A percentile compares a stretch with the other conserved stretches of the same genome.
Conservation (phyloP, 2,113 vertebrate species). For the Gulo gulo region DNA sequence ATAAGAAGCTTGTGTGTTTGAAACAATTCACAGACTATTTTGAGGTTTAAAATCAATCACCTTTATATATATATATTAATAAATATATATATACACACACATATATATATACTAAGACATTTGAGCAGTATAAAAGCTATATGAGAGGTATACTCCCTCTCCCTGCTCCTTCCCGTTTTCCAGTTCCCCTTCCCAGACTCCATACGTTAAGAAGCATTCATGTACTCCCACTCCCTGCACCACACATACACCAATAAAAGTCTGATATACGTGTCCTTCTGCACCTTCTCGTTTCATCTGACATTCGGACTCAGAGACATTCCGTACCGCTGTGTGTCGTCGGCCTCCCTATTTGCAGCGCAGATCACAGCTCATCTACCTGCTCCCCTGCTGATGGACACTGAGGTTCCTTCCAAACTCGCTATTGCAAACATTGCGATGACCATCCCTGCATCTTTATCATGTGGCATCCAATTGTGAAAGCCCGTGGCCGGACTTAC, state of each 20-base stretch:
- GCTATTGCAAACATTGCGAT: neutral
- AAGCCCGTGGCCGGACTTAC: slow-evolving; percentile 34
- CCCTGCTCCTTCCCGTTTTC: neutral
- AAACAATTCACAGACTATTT: neutral
- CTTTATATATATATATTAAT: neutral
- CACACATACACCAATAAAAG: neutral
- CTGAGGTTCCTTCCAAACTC: neutral
- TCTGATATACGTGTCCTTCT: neutral
- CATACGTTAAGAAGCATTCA: neutral
- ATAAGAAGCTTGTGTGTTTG: neutral
- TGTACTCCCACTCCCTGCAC: neutral
- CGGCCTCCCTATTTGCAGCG: neutral
- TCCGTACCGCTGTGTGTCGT: neutral
- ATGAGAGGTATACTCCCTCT: neutral
- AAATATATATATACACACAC: neutral
- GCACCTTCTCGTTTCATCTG: neutral
- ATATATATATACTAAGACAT: neutral
- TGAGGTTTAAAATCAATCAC: neutral
- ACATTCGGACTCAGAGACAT: neutral
- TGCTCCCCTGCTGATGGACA: neutral
- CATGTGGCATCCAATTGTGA: neutral
- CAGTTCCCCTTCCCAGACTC: neutral
- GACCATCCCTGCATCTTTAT: neutral
- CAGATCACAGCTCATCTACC: neutral
- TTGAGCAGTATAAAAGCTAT: neutral